Evolutionary conservation across 2,888 invertebrate genomes (phyloP).

Genomic region (Octonoba sinensis): DNA sequence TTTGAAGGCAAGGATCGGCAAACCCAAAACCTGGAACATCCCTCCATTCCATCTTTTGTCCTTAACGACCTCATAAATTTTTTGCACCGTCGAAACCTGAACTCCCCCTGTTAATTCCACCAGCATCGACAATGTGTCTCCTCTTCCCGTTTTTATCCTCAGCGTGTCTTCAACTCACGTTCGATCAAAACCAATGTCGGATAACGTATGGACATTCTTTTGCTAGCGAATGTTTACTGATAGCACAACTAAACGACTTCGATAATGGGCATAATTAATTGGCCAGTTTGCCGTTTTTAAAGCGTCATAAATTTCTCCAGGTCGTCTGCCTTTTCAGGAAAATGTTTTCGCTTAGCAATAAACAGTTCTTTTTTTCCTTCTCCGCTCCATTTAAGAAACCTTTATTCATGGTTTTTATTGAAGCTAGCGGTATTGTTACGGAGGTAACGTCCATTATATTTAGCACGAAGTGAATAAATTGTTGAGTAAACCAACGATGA

Average conservation of each 20-base stretch:
- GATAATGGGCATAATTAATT: constrained; percentile 63
- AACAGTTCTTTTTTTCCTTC: constrained; percentile 1
- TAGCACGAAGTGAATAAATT: too few species aligned
- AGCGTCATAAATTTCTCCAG: constrained; percentile 48
- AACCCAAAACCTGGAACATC: constrained; percentile 49
- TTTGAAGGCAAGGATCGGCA: constrained; percentile 1
- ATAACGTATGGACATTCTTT: constrained; percentile 51
- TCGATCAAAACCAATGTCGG: constrained; percentile 39
- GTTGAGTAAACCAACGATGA: too few species aligned
- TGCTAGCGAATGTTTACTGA: constrained; percentile 43
- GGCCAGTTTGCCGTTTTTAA: constrained; percentile 63
- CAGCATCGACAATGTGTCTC: constrained; percentile 8
- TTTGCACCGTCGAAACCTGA: constrained; percentile 50
- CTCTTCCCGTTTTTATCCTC: background rate
- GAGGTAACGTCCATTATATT: too few species aligned
- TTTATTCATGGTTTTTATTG: too few species aligned
- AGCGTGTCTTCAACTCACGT: background rate
- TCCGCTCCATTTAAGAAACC: too few species aligned
- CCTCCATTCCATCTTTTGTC: constrained; percentile 30
- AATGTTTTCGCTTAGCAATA: constrained; percentile 25
- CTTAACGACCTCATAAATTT: constrained; percentile 57
- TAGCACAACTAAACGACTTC: constrained; percentile 58
- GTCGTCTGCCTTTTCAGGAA: constrained; percentile 36
- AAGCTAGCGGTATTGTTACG: too few species aligned
- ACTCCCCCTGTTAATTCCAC: constrained; percentile 51